These are phyloP conservation scores for Gallinago media DNA, from an alignment of 2,113 vertebrate genomes.

Conservation along the genomic window DNA sequence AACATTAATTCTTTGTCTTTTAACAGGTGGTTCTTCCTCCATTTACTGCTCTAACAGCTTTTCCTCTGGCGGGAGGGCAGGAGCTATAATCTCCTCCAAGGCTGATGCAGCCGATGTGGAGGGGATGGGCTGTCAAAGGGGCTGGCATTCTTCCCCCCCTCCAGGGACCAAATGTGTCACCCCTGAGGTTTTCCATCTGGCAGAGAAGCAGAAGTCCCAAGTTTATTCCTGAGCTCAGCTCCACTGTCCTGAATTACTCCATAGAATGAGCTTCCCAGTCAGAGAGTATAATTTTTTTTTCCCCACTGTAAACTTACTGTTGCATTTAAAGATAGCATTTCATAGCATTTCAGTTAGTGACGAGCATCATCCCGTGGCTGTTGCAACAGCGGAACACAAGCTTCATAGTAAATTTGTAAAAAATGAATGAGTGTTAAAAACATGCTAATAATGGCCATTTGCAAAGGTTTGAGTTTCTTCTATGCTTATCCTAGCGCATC, in stretches of 20 bases:
- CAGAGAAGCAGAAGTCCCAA: not conserved
- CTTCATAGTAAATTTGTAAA: not conserved
- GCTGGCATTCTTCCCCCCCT: not conserved
- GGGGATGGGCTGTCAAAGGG: not conserved
- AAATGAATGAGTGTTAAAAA: not conserved
- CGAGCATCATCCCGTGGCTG: not conserved
- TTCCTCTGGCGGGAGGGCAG: too few relatives aligned
- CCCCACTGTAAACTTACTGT: not conserved
- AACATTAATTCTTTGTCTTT: too few relatives aligned
- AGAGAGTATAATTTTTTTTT: not conserved
- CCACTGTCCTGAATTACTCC: not conserved
- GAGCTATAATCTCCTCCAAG: too few relatives aligned
- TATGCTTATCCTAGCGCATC: not conserved
- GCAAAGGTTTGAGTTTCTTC: not conserved
- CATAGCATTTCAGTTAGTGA: not conserved
- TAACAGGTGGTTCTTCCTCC: too few relatives aligned
- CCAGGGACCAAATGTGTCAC: not conserved
- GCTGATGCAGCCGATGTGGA: not conserved
- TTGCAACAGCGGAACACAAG: not conserved
- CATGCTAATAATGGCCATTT: not conserved
- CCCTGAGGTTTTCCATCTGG: constrained; percentile 13
- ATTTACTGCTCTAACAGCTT: too few relatives aligned
- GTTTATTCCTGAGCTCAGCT: not conserved
- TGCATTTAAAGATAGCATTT: not conserved
- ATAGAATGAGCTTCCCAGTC: not conserved